Conservation (phyloP, 2,888 invertebrate species). For the Synanthedon tipuliformis region DNA sequence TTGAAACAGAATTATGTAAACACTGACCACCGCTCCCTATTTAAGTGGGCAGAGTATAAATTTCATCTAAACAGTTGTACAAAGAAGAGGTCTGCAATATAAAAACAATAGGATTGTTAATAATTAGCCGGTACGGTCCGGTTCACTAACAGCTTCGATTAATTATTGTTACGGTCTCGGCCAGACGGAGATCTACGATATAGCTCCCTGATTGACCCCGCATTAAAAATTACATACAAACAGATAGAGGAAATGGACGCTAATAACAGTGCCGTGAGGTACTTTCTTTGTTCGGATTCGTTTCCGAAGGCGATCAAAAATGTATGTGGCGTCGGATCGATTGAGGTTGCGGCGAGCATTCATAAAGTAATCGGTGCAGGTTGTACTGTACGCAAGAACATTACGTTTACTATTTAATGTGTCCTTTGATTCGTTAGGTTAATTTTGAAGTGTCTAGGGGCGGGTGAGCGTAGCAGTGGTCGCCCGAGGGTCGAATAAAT, state of each 20-base stretch:
- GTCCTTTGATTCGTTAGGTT: slow-evolving; percentile 64
- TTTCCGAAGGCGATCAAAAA: slow-evolving; percentile 53
- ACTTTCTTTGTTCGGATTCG: slow-evolving; percentile 57
- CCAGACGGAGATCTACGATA: slow-evolving; percentile 65
- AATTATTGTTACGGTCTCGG: slow-evolving; percentile 64
- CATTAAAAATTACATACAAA: slow-evolving; percentile 70
- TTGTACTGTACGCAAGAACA: slow-evolving; percentile 34
- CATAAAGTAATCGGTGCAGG: slow-evolving; percentile 35
- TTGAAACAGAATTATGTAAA: slow-evolving; percentile 52
- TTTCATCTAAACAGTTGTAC: slow-evolving; percentile 5
- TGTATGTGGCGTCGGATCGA: slow-evolving; percentile 47
- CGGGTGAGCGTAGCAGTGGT: slow-evolving; percentile 45
- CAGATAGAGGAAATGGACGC: slow-evolving; percentile 45
- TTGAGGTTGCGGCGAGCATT: slow-evolving; percentile 40
- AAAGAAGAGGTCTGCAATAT: slow-evolving; percentile 34
- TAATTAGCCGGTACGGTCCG: slow-evolving; percentile 71
- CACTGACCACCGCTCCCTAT: slow-evolving; percentile 37
- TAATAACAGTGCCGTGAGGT: slow-evolving; percentile 33
- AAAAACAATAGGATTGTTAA: slow-evolving; percentile 27
- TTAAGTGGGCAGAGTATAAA: slow-evolving; percentile 17
- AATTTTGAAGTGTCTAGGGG: slow-evolving; percentile 49
- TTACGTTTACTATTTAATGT: slow-evolving; percentile 43
- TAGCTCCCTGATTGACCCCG: slow-evolving; percentile 68
- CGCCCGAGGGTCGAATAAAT: slow-evolving; percentile 70
- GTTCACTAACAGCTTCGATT: slow-evolving; percentile 59